Percentiles rank a stretch among this genome's conserved stretches.
These are phyloP conservation scores for Chelon auratus DNA, from an alignment of 2,797 vertebrate genomes.

Conservation along the genomic window DNA sequence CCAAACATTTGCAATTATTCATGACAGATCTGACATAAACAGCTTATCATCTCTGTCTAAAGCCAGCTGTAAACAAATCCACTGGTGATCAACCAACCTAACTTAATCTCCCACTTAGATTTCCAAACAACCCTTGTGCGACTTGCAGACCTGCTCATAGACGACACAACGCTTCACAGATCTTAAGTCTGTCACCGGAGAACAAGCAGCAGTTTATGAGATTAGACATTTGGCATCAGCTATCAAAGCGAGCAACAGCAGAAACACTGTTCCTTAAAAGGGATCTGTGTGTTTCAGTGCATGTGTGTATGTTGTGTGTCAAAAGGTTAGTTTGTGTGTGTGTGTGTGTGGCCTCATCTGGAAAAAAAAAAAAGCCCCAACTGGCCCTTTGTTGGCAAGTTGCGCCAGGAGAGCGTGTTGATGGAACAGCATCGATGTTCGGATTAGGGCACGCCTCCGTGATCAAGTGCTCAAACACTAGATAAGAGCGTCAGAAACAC, in stretches of 20 bases:
- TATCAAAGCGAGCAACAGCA: constrained; percentile 91
- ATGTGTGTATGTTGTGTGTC: constrained; percentile 38
- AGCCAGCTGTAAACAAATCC: constrained; percentile 79
- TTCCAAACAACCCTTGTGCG: constrained; percentile 58
- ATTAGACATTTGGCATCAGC: constrained; percentile 93
- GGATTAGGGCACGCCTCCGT: constrained; percentile 95
- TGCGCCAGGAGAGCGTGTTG: constrained; percentile 90
- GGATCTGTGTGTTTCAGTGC: constrained; percentile 42
- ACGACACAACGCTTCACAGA: constrained; percentile 56
- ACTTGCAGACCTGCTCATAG: constrained; percentile 12
- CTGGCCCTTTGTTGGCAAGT: constrained; percentile 87
- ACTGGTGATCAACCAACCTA: constrained; percentile 82
- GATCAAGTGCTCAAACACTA: constrained; percentile 97
- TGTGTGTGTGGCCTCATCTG: constrained; percentile 74
- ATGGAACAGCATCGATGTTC: constrained; percentile 93
- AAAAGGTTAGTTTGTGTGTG: constrained; percentile 15
- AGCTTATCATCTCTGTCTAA: constrained; percentile 80
- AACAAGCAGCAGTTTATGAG: constrained; percentile 87
- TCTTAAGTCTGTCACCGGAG: constrained; percentile 65
- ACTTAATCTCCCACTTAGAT: constrained; percentile 81
- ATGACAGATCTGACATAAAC: constrained; percentile 81
- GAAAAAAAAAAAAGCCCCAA: constrained; percentile 80
- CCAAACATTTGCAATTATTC: constrained; percentile 81
- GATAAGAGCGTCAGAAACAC: constrained; percentile 93
- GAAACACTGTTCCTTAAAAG: constrained; percentile 61